Conservation (phyloP, 2,888 invertebrate genomes). For the Papilio demoleus region DNA sequence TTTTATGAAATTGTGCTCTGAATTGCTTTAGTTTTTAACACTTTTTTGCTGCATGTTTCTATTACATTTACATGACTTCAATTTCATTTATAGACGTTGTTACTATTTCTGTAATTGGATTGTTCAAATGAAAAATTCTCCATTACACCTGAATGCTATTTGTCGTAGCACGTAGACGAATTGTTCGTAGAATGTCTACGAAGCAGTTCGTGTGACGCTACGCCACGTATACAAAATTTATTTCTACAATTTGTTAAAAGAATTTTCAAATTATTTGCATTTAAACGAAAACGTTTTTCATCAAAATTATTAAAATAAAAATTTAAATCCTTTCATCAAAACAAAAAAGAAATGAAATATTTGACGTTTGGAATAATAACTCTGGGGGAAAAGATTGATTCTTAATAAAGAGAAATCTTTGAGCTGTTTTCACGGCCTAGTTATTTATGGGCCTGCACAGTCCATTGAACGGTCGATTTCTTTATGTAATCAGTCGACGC, state of each 20-base stretch:
- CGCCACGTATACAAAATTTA: neutral
- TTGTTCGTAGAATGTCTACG: slow-evolving; percentile 7
- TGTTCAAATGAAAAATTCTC: neutral
- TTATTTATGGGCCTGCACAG: slow-evolving; percentile 2
- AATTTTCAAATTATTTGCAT: neutral
- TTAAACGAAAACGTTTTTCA: neutral
- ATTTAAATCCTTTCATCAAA: neutral
- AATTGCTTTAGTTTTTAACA: too few relatives aligned
- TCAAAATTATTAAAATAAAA: slow-evolving; percentile 4
- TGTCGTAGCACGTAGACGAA: neutral
- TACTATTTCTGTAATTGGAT: slow-evolving; percentile 2
- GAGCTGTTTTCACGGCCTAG: slow-evolving; percentile 12
- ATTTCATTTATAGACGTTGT: neutral
- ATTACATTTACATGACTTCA: neutral
- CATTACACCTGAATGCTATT: neutral
- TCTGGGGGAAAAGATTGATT: neutral
- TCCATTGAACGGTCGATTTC: slow-evolving; percentile 20
- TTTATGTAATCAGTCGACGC: slow-evolving; percentile 17
- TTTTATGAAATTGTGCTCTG: too few relatives aligned
- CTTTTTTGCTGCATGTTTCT: too few relatives aligned
- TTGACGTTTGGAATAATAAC: neutral
- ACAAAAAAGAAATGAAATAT: neutral
- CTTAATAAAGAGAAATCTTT: slow-evolving; percentile 24
- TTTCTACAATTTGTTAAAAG: slow-evolving; percentile 7
- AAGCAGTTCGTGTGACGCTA: slow-evolving; percentile 3